Evolutionary conservation across 2,888 invertebrate genomes (phyloP).

Genomic region (Cryptophagus acutangulus): DNA sequence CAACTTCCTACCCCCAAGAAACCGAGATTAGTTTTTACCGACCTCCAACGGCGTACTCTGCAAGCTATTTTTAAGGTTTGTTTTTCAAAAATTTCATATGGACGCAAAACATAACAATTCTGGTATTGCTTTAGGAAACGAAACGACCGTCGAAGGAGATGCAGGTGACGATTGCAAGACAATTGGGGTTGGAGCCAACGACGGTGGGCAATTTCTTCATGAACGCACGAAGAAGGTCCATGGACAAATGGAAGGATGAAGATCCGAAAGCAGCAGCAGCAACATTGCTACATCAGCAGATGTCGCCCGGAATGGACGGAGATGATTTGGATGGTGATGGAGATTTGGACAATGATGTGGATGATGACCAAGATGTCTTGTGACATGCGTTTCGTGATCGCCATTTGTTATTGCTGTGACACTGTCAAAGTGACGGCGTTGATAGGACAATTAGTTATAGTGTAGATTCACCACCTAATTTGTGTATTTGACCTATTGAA

Average conservation of each 20-base stretch:
- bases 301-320: constrained; percentile 47
- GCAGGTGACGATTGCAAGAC: constrained; percentile 98
- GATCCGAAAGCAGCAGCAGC: constrained; percentile 60
- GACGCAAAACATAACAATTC: not conserved
- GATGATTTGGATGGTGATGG: constrained; percentile 48
- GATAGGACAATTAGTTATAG: constrained; percentile 35
- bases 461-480: constrained; percentile 31
- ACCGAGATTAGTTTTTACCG: constrained; percentile 99
- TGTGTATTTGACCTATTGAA: constrained; percentile 30
- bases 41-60: constrained; percentile 98
- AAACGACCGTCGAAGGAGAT: constrained; percentile 99
- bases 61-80: constrained; percentile 99
- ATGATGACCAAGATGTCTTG: constrained; percentile 56
- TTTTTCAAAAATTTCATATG: not conserved
- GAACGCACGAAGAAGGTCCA: constrained; percentile 96
- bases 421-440: constrained; percentile 40
- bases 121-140: constrained; percentile 69
- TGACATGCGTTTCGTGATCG: constrained; percentile 50
- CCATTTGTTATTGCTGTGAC: constrained; percentile 50
- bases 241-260: constrained; percentile 98
- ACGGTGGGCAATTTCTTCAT: constrained; percentile 99
- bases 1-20: constrained; percentile 94
- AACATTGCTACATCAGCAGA: constrained; percentile 45
- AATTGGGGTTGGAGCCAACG: constrained; percentile 92
- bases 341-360: constrained; percentile 53